phyloP scores from a whole-genome alignment of 1,140 invertebrate species.

The Arion vulgaris region DNA sequence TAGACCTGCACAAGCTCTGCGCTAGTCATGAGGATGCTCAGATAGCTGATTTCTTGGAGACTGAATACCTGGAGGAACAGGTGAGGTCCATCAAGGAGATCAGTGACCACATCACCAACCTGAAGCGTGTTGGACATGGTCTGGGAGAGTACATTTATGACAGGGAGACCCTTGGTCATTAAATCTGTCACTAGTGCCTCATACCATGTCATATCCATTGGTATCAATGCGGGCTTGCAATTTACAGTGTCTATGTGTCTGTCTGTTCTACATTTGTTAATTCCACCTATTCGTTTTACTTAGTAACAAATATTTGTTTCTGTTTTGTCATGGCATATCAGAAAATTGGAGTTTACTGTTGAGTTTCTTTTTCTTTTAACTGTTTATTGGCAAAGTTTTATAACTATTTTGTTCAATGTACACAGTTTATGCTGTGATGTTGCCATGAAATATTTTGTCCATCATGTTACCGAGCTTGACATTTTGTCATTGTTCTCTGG shows the following conservation, averaged over 20 bases:
- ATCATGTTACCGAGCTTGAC: background rate
- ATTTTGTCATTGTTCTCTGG: background rate
- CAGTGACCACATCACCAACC: slow-evolving; percentile 76
- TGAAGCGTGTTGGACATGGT: slow-evolving; percentile 77
- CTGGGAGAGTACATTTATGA: slow-evolving; percentile 80
- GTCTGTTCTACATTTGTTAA: no score
- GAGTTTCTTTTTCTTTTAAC: no score
- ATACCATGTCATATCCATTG: background rate
- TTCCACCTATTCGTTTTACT: no score
- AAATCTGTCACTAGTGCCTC: background rate
- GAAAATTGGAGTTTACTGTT: no score
- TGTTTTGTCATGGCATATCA: no score
- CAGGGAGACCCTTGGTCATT: slow-evolving; percentile 70
- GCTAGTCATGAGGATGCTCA: slow-evolving; percentile 78
- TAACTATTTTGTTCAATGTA: background rate
- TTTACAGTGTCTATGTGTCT: slow-evolving; percentile 2
- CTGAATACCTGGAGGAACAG: slow-evolving; percentile 77
- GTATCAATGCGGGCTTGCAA: background rate
- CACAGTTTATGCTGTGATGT: slow-evolving; percentile 5
- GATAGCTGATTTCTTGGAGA: slow-evolving; percentile 33
- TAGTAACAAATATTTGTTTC: no score
- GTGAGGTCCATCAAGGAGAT: slow-evolving; percentile 79
- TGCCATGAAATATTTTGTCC: background rate
- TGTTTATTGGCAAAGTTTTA: no score
- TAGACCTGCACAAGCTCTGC: slow-evolving; percentile 81